Conservation (phyloP, 2,888 invertebrate genomes). For the Rotaria socialis region DNA sequence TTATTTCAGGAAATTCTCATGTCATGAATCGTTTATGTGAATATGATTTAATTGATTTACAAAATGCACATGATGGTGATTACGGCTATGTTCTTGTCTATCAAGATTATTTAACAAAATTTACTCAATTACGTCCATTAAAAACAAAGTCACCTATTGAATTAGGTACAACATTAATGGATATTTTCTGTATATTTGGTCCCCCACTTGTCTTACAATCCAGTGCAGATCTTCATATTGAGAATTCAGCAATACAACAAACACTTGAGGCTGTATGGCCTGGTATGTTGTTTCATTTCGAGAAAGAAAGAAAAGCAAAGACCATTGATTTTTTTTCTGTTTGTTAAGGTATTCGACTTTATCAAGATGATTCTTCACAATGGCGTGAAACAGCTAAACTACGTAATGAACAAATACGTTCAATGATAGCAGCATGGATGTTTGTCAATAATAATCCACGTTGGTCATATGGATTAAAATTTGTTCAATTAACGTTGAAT, state of each 20-base stretch:
- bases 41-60: constrained; percentile 34
- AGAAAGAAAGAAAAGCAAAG: too few relatives aligned
- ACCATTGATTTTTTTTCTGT: neutral
- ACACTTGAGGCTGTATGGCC: constrained; percentile 35
- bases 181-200: constrained; percentile 36
- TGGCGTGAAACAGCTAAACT: constrained; percentile 5
- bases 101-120: constrained; percentile 37
- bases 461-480: constrained; percentile 37
- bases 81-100: constrained; percentile 26
- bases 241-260: constrained; percentile 4
- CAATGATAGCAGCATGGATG: constrained; percentile 32
- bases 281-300: neutral
- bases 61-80: constrained; percentile 36
- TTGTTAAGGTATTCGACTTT: neutral
- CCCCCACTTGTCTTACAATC: constrained; percentile 28
- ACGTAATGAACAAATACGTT: constrained; percentile 32
- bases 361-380: constrained; percentile 9
- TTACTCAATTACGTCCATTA: constrained; percentile 32
- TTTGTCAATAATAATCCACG: constrained; percentile 34
- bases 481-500: constrained; percentile 33
- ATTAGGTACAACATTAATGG: constrained; percentile 30
- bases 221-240: constrained; percentile 7
- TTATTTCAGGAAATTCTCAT: neutral
- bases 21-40: constrained; percentile 35
- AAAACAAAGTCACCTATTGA: neutral